Base-by-base conservation (phyloP, 1,140 invertebrate genomes). In the Danaus melanippus region DNA sequence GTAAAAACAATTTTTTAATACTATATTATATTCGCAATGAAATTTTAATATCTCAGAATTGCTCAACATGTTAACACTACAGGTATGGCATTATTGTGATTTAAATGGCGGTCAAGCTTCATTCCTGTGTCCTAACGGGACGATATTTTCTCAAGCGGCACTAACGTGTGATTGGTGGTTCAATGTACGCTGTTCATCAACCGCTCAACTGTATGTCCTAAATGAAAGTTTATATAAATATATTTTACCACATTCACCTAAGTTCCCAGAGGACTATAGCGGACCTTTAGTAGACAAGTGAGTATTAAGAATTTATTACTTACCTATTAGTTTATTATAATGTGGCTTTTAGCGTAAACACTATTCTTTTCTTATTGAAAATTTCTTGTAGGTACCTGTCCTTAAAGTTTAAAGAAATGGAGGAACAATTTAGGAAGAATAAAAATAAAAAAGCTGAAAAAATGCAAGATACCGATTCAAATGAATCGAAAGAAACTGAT, bases 151-250 rank as follows among this genome's bases (percentile, higher is more conserved):
- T 72, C 96, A 97, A 88, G 92, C 93, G 1, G 91, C 90, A 0
- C 81, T 95, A 0, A 96, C 94, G 0, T 97, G 95, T 66, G 94
- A 96, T 76, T 96, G 95, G 95, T 96, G 95, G 95, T 96, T 95
- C 80, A 96, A 96, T 74, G 94, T 96, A 0, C 91, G 93, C 60
- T 97, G 95, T 76, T 90, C 92, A 15, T 90, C 92, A 2, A 95
- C 95, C 0, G 84, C 93, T 0, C 94, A 95, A 74, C 88, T 95
- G 0, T 97, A 96, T 74, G 94, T 96, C 8, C 82, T 97, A 0
- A 97, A 97, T 62, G 94, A 96, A 72, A 90, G 95, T 44, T 89
- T 96, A 0, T 96, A 96, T 75, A 95, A 96, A 70, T 96, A 94
- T 70, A 96, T 96, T 56, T 77, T 96, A 62, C 94, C 94, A 9